Conservation (phyloP, 2,113 vertebrate species). For the Camelus bactrianus region DNA sequence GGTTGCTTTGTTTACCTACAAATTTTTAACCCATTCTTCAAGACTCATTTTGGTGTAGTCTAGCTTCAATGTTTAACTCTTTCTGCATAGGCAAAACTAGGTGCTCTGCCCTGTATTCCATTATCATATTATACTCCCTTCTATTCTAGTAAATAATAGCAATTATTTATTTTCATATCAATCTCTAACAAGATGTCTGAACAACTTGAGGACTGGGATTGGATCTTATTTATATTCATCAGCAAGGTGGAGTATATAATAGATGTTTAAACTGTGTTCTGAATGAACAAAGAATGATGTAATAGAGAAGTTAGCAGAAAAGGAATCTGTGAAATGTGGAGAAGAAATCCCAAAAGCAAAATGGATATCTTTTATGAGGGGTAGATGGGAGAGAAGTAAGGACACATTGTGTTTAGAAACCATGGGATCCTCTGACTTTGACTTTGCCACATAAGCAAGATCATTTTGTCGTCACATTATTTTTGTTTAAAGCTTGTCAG, state of each 20-base stretch:
- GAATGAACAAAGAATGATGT: not conserved
- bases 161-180: not conserved
- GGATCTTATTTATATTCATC: not conserved
- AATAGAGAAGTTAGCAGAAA: not conserved
- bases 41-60: not conserved
- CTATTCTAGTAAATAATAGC: not conserved
- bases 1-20: not conserved
- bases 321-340: not conserved
- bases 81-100: not conserved
- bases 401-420: not conserved
- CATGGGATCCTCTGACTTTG: not conserved
- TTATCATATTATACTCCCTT: not conserved
- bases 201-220: not conserved
- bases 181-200: conserved; percentile 18
- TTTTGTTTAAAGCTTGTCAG: conserved; percentile 58
- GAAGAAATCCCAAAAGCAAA: conserved; percentile 7
- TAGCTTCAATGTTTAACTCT: not conserved
- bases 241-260: not conserved
- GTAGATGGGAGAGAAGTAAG: not conserved
- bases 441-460: conserved; percentile 12
- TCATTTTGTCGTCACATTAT: not conserved
- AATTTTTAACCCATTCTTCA: not conserved
- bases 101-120: not conserved
- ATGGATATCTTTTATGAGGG: not conserved
- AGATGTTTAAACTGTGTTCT: conserved; percentile 48